Base-by-base conservation (phyloP, 2,113 vertebrate genomes). In the Rhinopomastus cyanomelas region DNA sequence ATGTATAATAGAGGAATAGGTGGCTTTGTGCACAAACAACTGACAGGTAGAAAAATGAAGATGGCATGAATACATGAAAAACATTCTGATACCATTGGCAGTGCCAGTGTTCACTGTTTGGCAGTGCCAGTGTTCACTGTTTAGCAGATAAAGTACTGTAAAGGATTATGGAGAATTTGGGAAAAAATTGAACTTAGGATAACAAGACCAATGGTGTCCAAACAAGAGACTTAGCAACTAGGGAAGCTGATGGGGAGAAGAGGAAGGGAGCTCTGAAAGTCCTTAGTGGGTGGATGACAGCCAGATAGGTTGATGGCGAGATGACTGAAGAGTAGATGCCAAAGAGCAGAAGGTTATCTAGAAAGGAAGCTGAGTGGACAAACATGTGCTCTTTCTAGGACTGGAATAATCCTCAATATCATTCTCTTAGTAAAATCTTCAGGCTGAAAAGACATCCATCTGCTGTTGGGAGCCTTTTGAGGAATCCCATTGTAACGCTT, bases 401-500 rank as follows among this genome's bases (percentile, higher is more conserved):
- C 32, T 77, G 67, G 48, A 87, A 78, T 42, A 66, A 9, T 86
- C 83, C 39, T 85, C 46, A 78, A 29, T 87, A 82, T 78, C 29
- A 7, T 56, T 69, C 42, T 66, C 30, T 89, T 46, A 65, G 29
- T 51, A 49, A 81, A 83, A 46, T 69, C 61, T 85, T 67, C 73
- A 78, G 21, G 34, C 36, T 69, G 55, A 69, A 65, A 61, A 30
- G 86, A 8, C 9, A 20, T 80, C 66, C 48, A 52, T 11, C 2
- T 39, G 55, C 46, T 55, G 36, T 9, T 67, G 51, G 7, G 66
- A 61, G 75, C 67, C 64, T 90, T 87, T 36, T 85, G 71, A 91
- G 71, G 89, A 89, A 92, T 93, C 89, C 51, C 68, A 71, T 11
- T 78, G 39, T 39, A 84, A 92, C 46, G 29, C 49, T 90, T 87